These are phyloP conservation scores for Oenanthe oenanthe DNA, from an alignment of 2,113 vertebrate species.

Conservation along the genomic window DNA sequence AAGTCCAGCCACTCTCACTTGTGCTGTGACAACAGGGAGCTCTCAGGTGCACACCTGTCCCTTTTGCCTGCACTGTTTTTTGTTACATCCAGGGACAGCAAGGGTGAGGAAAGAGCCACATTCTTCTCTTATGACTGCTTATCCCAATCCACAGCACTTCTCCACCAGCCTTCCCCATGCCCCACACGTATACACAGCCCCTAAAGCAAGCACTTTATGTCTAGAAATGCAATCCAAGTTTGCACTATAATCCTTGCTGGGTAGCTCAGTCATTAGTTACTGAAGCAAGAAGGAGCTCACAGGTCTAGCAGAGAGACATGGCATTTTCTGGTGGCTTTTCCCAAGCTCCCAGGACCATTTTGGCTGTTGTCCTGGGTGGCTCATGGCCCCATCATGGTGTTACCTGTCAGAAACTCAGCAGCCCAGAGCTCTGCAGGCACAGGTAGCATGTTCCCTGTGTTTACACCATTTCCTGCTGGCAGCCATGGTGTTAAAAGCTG, in stretches of 20 bases:
- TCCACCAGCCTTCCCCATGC: not conserved
- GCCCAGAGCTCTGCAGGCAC: not conserved
- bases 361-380: not conserved
- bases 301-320: not conserved
- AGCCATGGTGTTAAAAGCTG: fast-evolving
- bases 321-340: not conserved
- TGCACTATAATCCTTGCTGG: not conserved
- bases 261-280: not conserved
- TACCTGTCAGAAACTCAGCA: not conserved
- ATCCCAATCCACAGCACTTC: not conserved
- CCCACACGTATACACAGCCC: not conserved
- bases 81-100: fast-evolving
- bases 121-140: not conserved
- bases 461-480: not conserved
- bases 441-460: fast-evolving
- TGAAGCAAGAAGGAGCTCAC: not conserved
- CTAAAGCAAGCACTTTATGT: not conserved
- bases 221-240: not conserved
- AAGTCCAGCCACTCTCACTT: not conserved
- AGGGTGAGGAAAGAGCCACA: not conserved
- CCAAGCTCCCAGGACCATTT: not conserved
- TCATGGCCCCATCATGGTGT: fast-evolving
- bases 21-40: not conserved
- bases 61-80: not conserved
- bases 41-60: too few species aligned